Evolutionary conservation across 2,888 invertebrate genomes (phyloP).

Genomic region (Tineola bisselliella): DNA sequence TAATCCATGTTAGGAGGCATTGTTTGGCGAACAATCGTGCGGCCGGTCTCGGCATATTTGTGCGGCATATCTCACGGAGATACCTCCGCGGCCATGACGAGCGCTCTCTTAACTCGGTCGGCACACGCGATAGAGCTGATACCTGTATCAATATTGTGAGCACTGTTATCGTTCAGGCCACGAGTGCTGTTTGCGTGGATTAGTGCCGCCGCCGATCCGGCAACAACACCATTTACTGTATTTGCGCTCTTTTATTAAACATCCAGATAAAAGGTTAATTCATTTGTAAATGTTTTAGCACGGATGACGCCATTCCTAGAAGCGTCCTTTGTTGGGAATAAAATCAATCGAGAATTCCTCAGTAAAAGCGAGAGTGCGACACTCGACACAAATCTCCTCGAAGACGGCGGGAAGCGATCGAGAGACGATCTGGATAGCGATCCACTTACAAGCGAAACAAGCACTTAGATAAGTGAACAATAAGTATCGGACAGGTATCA

Average conservation of each 20-base stretch:
- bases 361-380: conserved; percentile 7
- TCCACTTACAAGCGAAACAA: conserved; percentile 22
- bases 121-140: conserved; percentile 27
- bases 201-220: conserved; percentile 25
- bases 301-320: conserved; percentile 1
- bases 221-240: background rate
- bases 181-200: conserved; percentile 38
- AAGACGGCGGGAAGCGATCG: background rate
- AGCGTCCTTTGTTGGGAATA: conserved; percentile 4
- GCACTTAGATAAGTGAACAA: conserved; percentile 44
- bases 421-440: conserved; percentile 25
- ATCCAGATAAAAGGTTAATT: background rate
- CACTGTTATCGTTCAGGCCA: conserved; percentile 31
- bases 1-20: conserved; percentile 15
- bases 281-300: background rate
- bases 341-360: background rate
- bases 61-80: conserved; percentile 31
- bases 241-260: background rate
- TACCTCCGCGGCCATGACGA: conserved; percentile 34
- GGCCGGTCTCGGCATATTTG: conserved; percentile 30
- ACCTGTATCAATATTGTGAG: conserved; percentile 46
- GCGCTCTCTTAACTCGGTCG: conserved; percentile 33
- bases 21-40: conserved; percentile 28
- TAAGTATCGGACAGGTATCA: conserved; percentile 62
- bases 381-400: conserved; percentile 7